Conservation (phyloP, 2,797 vertebrate genomes). For the Gymnopithys bicolor region DNA sequence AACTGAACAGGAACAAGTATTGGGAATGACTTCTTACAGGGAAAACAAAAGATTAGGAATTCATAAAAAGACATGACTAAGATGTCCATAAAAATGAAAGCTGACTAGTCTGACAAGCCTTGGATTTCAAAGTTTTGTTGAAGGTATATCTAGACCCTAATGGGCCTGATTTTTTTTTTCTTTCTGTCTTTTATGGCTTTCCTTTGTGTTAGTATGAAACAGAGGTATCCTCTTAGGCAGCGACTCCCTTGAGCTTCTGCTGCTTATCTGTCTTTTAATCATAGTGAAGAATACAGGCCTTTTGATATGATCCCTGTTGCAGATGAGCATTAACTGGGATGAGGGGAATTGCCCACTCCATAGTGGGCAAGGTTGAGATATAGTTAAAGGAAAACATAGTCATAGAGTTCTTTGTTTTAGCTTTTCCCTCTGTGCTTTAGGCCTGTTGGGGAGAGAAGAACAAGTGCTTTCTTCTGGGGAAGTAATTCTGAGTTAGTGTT, state of each 20-base stretch:
- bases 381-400: no score
- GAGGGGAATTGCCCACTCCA: not conserved
- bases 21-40: conserved; percentile 51
- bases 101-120: conserved; percentile 31
- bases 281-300: not conserved
- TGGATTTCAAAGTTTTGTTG: conserved; percentile 38
- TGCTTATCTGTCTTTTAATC: conserved; percentile 25
- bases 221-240: not conserved
- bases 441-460: not conserved
- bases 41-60: conserved; percentile 39
- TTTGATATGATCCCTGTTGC: not conserved
- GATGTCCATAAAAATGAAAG: conserved; percentile 38
- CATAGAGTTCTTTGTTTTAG: not conserved
- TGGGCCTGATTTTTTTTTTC: not conserved
- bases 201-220: not conserved
- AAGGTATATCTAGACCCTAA: not conserved
- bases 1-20: conserved; percentile 39
- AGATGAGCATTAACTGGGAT: not conserved
- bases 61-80: conserved; percentile 41
- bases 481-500: not conserved
- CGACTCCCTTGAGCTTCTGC: not conserved
- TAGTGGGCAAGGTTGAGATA: not conserved
- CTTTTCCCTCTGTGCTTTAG: not conserved
- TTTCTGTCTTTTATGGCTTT: not conserved
- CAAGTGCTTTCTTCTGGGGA: not conserved